Base-by-base conservation (phyloP, 1,140 invertebrate species). In the Aphidius ervi region DNA sequence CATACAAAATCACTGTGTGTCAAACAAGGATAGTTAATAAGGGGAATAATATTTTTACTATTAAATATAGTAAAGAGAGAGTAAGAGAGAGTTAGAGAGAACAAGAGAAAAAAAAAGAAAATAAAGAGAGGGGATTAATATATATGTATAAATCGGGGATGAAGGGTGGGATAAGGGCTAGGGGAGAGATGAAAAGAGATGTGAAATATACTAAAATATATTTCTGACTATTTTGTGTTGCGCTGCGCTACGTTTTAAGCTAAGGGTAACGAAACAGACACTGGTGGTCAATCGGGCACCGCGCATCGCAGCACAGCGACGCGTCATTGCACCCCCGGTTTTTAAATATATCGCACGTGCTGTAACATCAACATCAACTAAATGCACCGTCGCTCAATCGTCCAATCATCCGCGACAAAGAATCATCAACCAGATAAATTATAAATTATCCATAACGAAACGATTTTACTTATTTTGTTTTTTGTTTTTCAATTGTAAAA, bases 221-320 rank as follows among this genome's bases (percentile, higher is more conserved):
- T 16, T 16, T 16, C 52, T 54, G 9, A 46, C 46, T 20, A 52
- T 66, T 67, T 68, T 70, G 67, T 67, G 62, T 73, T 69, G 70
- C 67, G 67, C 64, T 61, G 49, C 60, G 67, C 70, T 62, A 69
- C 73, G 70, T 66, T 70, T 31, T 31, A 31, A 68, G 68, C 70
- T 69, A 59, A 70, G 67, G 71, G 71, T 41, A 54, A 75, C 23
- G 23, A 76, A 71, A 71, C 77, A 80, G 78, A 80, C 74, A 74
- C 74, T 69, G 74, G 70, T 78, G 78, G 78, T 78, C 78, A 78
- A 80, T 78, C 77, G 77, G 74, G 76, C 72, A 74, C 68, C 75
- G 76, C 74, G 77, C 75, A 80, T 74, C 73, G 71, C 68, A 77
- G 73, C 73, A 40, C 50, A 71, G 75, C 73, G 73, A 76, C 75